Base-by-base conservation (phyloP, 2,113 vertebrate genomes). In the Ascaphus truei region DNA sequence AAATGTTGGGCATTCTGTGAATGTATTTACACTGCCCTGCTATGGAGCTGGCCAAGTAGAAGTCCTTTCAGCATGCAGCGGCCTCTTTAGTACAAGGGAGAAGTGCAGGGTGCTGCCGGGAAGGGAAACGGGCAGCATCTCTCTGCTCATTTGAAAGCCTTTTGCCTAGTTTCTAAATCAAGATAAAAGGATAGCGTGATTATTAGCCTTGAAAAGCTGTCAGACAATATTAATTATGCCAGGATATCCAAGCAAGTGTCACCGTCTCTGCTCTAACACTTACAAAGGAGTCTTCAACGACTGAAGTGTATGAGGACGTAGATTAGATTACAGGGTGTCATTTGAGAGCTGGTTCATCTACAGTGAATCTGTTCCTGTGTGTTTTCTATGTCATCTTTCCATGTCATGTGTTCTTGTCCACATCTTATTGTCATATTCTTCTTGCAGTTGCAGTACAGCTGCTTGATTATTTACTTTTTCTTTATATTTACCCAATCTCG, bases 81-180 rank as follows among this genome's bases (percentile, higher is more conserved):
- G n/a, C n/a, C n/a, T n/a, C n/a, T n/a, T n/a, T n/a, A n/a, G n/a
- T n/a, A n/a, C n/a, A n/a, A n/a, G n/a, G n/a, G n/a, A n/a, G n/a
- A n/a, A n/a, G n/a, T n/a, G n/a, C n/a, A n/a, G n/a, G n/a, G n/a
- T n/a, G n/a, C n/a, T n/a, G n/a, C n/a, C n/a, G n/a, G n/a, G n/a
- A n/a, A n/a, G n/a, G n/a, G n/a, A n/a, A n/a, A n/a, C n/a, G n/a
- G 39, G 47, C 15, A 45, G 1, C 7, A 53, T 18, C 51, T 30
- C 11, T 58, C 15, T 30, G 29, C 31, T 41, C 43, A 48, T 60
- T 51, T 50, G 29, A 59, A 48, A 75, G 60, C 31, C 75, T 85
- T 83, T 78, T 75, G 39, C 79, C 72, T 80, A 80, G 80, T 86
- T 83, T 79, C 72, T 85, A 85, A 83, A 86, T 85, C 73, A 82